Base-by-base conservation (phyloP, 1,140 invertebrate genomes). In the Hyles euphorbiae region DNA sequence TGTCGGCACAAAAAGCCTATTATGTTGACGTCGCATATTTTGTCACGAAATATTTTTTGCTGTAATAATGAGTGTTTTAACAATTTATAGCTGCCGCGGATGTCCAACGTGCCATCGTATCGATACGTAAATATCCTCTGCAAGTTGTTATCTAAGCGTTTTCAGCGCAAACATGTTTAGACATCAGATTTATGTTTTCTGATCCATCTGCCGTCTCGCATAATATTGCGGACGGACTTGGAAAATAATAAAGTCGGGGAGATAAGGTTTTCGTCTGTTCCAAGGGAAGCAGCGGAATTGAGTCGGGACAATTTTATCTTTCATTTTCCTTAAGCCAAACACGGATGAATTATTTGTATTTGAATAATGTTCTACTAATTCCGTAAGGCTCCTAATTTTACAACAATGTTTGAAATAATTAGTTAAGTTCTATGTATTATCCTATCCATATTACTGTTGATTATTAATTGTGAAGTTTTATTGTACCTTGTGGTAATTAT, bases 141-240 rank as follows among this genome's bases (percentile, higher is more conserved):
- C 65, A 60, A 61, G 63, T 71, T 60, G 47, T 64, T 57, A 64
- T 54, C 50, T 49, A 74, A 80, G 66, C 66, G 9, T 69, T 74
- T 76, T 78, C 74, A 64, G 58, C 72, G 68, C 68, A 81, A 86
- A 86, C 76, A 86, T 83, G 75, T 81, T 85, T 81, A 83, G 73
- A 81, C 75, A 67, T 77, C 67, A 78, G 76, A 87, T 84, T 83
- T 84, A 87, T 83, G 78, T 83, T 77, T 84, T 82, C 77, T 83
- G 74, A 82, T 84, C 81, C 80, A 83, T 84, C 78, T 79, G 69
- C 70, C 67, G 73, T 73, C 74, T 78, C 72, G 80, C 76, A 80
- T 86, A 83, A 83, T 83, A 84, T 82, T 81, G 80, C 74, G 77
- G 78, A 72, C 75, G 67, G 73, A 78, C 78, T 83, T 70, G 78